Conservation (phyloP, 2,888 invertebrate genomes). For the Cybosia mesomella region DNA sequence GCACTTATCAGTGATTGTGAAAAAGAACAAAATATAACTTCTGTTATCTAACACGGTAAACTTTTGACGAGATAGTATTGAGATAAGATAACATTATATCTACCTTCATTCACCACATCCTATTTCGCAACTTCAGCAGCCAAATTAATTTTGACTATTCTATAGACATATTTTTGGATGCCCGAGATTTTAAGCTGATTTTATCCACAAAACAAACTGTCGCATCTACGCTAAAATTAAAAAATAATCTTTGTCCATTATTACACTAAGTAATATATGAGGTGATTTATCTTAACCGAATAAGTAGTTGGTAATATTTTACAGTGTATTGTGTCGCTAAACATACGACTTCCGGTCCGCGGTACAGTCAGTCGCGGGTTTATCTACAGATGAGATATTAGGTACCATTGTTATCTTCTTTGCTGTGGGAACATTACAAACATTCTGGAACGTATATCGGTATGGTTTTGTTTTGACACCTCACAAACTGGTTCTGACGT, state of each 20-base stretch:
- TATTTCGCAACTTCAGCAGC: not conserved
- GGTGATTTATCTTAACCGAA: slow-evolving; percentile 80
- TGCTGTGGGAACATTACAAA: slow-evolving; percentile 50
- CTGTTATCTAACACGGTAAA: too few species aligned
- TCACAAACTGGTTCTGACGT: not conserved
- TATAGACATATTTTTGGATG: not conserved
- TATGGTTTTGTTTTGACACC: slow-evolving; percentile 12
- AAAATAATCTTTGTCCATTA: slow-evolving; percentile 67
- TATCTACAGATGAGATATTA: slow-evolving; percentile 59
- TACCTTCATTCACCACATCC: too few species aligned
- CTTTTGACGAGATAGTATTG: too few species aligned
- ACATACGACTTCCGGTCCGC: slow-evolving; percentile 71
- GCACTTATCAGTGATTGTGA: too few species aligned
- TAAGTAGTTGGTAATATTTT: slow-evolving; percentile 76
- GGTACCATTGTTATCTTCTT: slow-evolving; percentile 50
- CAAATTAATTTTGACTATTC: not conserved
- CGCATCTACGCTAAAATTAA: slow-evolving; percentile 42
- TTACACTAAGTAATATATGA: slow-evolving; percentile 81
- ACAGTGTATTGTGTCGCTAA: slow-evolving; percentile 65
- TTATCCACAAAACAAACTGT: slow-evolving; percentile 17
- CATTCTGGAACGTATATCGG: slow-evolving; percentile 34
- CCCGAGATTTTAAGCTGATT: not conserved
- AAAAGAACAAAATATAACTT: too few species aligned
- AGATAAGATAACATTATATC: too few species aligned
- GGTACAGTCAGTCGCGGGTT: slow-evolving; percentile 51